These are phyloP conservation scores for Elachura formosa DNA, from an alignment of 2,113 vertebrate genomes.

Conservation along the genomic window DNA sequence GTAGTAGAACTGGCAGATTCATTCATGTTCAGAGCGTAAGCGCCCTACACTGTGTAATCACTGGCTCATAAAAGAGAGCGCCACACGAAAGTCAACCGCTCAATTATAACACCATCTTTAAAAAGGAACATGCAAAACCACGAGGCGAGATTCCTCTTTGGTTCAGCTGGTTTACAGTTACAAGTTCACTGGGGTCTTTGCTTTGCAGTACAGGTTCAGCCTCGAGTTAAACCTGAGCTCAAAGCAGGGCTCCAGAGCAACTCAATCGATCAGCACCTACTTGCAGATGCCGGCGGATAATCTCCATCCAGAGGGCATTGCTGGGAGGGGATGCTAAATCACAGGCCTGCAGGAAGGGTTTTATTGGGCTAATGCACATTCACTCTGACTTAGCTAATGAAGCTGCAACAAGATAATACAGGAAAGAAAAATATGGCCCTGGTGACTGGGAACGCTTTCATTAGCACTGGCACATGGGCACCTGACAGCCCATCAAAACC, in stretches of 20 bases:
- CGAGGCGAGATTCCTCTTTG: constrained; percentile 19
- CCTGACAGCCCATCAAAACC: constrained; percentile 26
- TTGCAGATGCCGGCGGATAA: neutral
- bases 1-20: constrained; percentile 64
- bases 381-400: constrained; percentile 53
- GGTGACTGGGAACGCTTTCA: neutral
- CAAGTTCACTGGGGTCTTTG: constrained; percentile 34
- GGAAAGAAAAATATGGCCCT: constrained; percentile 37
- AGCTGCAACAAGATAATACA: constrained; percentile 60
- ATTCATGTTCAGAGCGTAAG: constrained; percentile 49
- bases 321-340: constrained; percentile 28
- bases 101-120: constrained; percentile 45
- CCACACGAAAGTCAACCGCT: constrained; percentile 22
- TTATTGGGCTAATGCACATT: constrained; percentile 49
- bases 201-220: constrained; percentile 30
- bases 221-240: constrained; percentile 29
- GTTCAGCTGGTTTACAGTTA: constrained; percentile 43
- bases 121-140: constrained; percentile 33
- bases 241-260: neutral
- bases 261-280: constrained; percentile 20
- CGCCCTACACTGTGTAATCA: constrained; percentile 40
- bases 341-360: constrained; percentile 34
- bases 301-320: constrained; percentile 42
- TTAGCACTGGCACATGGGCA: constrained; percentile 37
- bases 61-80: constrained; percentile 37